A percentile compares a stretch with the other conserved stretches of the same genome.
Evolutionary conservation across 2,797 vertebrate genomes (phyloP).

Genomic region (Gadopsis marmoratus): DNA sequence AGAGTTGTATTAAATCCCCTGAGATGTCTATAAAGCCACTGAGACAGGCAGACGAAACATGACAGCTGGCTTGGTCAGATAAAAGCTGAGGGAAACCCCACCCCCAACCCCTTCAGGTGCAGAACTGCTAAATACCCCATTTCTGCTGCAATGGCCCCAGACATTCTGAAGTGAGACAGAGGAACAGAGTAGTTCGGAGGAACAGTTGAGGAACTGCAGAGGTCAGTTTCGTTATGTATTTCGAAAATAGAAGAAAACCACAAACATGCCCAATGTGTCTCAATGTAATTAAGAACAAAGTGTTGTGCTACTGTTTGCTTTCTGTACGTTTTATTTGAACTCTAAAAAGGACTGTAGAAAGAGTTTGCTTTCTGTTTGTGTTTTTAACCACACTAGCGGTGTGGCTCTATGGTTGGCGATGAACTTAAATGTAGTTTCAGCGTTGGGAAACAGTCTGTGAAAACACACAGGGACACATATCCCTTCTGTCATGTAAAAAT

Average conservation of each 20-base stretch:
- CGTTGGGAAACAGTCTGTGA: conserved; percentile 12
- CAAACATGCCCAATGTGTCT: conserved; percentile 19
- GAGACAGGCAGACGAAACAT: conserved; percentile 32
- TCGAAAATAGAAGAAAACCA: conserved; percentile 41
- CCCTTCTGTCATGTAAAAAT: conserved; percentile 14
- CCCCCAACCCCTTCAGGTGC: not conserved
- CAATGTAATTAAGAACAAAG: not conserved
- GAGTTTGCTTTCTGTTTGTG: too few relatives aligned
- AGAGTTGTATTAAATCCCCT: conserved; percentile 22
- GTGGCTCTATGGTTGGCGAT: too few relatives aligned
- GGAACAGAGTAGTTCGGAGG: not conserved
- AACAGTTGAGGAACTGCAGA: conserved; percentile 30
- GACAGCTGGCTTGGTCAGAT: conserved; percentile 33
- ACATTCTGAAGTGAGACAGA: conserved; percentile 27
- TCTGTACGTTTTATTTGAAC: not conserved
- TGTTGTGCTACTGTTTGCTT: not conserved
- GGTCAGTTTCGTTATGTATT: conserved; percentile 25
- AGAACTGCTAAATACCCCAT: conserved; percentile 9
- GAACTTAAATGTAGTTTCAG: not conserved
- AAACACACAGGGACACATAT: conserved; percentile 15
- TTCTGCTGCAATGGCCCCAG: not conserved
- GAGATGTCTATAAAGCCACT: conserved; percentile 23
- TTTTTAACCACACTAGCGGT: too few relatives aligned
- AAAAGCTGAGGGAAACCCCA: conserved; percentile 35
- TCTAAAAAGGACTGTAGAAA: too few relatives aligned